A percentile compares a stretch with the other conserved stretches of the same genome.
Conservation (phyloP, 2,113 vertebrate species). For the Chiloscyllium plagiosum region DNA sequence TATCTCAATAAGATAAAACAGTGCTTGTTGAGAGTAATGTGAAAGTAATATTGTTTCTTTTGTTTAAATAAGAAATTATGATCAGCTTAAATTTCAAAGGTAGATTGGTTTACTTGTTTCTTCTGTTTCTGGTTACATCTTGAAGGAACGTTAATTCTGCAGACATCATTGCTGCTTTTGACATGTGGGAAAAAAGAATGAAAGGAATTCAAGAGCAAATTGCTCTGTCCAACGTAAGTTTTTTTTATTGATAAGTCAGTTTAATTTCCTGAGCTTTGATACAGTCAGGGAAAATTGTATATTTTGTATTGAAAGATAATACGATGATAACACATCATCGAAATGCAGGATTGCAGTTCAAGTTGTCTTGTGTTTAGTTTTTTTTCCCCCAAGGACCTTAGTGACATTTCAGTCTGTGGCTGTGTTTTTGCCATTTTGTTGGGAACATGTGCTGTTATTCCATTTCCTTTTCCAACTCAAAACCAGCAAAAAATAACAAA, state of each 20-base stretch:
- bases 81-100: neutral
- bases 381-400: neutral
- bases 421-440: neutral
- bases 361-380: neutral
- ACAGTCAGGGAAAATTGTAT: neutral
- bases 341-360: neutral
- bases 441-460: neutral
- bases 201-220: constrained; percentile 33
- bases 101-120: neutral
- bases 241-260: too few relatives aligned
- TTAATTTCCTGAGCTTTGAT: too few relatives aligned
- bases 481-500: neutral
- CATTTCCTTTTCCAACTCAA: neutral
- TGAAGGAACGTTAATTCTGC: neutral
- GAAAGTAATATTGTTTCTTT: neutral
- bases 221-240: neutral
- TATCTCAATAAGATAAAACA: neutral
- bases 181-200: constrained; percentile 25
- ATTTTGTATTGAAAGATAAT: neutral
- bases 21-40: neutral
- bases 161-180: neutral
- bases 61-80: neutral
- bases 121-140: neutral
- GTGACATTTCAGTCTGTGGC: neutral
- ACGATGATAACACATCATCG: neutral